Percentiles rank a stretch among this genome's conserved stretches.
These are phyloP conservation scores for Melieria omissa DNA, from an alignment of 2,888 invertebrate genomes.

Conservation along the genomic window DNA sequence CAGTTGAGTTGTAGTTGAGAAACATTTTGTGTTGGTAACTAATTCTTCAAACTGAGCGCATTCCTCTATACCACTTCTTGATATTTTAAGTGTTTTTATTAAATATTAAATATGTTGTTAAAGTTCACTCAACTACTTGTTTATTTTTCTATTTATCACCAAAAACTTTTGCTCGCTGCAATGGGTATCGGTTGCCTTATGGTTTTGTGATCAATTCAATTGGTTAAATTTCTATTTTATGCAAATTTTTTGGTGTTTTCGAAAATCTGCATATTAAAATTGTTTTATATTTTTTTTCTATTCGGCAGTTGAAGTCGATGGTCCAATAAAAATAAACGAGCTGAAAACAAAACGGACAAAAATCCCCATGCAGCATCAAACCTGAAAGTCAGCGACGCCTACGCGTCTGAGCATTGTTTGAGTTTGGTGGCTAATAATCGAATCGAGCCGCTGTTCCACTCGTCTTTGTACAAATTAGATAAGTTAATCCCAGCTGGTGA, in stretches of 20 bases:
- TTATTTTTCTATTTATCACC: no score
- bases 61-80: no score
- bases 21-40: no score
- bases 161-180: not conserved
- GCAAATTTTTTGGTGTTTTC: constrained; percentile 19
- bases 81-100: not conserved
- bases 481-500: constrained; percentile 17
- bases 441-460: not conserved
- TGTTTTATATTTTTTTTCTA: constrained; percentile 11
- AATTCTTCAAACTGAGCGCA: no score
- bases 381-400: constrained; percentile 25
- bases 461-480: constrained; percentile 10
- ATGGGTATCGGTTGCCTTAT: no score
- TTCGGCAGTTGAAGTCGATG: not conserved
- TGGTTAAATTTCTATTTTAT: constrained; percentile 19
- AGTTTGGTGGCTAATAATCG: not conserved
- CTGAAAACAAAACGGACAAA: constrained; percentile 20
- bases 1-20: no score
- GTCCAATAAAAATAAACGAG: not conserved
- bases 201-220: not conserved
- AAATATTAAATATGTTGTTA: not conserved
- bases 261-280: constrained; percentile 27
- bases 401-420: constrained; percentile 34
- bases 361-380: constrained; percentile 2
- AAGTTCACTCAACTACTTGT: no score